A percentile compares a stretch with the other conserved stretches of the same genome.
Conservation (phyloP, 2,888 invertebrate genomes). For the Gerris lacustris region DNA sequence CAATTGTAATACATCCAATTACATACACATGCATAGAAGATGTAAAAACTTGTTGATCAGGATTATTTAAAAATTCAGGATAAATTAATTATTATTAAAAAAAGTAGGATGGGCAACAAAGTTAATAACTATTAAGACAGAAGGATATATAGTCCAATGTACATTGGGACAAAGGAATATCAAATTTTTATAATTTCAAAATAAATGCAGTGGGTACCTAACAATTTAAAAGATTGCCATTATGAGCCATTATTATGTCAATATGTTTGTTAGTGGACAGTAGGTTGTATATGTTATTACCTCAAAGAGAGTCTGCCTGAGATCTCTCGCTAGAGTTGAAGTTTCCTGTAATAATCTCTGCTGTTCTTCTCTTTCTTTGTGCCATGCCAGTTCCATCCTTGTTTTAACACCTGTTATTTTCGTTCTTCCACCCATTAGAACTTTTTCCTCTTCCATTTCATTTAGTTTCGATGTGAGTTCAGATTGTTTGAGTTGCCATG, state of each 20-base stretch:
- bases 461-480: conserved; percentile 80
- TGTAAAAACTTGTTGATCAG: no score
- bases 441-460: conserved; percentile 79
- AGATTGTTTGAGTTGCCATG: conserved; percentile 71
- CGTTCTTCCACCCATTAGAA: conserved; percentile 68
- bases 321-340: conserved; percentile 73
- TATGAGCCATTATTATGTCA: no score
- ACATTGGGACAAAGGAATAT: no score
- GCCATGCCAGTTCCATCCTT: conserved; percentile 83
- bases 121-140: no score
- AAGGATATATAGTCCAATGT: no score
- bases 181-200: no score
- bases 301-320: conserved; percentile 76
- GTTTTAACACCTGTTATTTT: conserved; percentile 76
- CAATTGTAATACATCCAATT: background rate
- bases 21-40: background rate
- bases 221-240: no score
- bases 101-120: no score
- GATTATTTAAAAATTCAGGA: no score
- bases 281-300: conserved; percentile 34
- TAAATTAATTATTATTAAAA: no score
- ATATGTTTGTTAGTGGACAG: no score
- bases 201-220: no score
- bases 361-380: conserved; percentile 84
- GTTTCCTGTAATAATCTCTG: conserved; percentile 82